Conservation (phyloP, 2,113 vertebrate genomes). For the Tragelaphus buxtoni region DNA sequence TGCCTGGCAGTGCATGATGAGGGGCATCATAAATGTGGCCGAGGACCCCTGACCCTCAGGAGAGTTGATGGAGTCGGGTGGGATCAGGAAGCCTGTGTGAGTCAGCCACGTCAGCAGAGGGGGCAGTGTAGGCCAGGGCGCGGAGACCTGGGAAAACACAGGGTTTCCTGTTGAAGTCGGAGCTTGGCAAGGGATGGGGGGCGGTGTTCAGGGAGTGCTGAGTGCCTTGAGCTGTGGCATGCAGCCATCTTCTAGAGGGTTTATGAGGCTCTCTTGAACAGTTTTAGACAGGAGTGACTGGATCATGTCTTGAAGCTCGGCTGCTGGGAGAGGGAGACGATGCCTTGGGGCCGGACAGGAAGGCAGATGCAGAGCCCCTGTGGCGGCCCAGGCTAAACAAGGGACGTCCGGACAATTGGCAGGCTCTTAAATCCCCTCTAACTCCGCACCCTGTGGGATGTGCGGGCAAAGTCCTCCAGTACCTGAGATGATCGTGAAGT, state of each 20-base stretch:
- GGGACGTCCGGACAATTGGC: accelerated
- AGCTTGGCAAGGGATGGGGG: neutral
- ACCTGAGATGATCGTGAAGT: too few relatives aligned
- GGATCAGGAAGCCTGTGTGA: neutral
- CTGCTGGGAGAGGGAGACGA: neutral
- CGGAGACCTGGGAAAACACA: too few relatives aligned
- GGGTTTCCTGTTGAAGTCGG: neutral
- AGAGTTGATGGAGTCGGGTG: too few relatives aligned
- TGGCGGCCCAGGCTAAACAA: neutral
- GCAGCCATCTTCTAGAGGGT: accelerated
- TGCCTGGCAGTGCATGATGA: neutral
- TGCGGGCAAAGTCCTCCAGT: accelerated
- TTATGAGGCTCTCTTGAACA: neutral
- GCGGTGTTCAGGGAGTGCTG: neutral
- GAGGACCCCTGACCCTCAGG: neutral
- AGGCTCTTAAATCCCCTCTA: neutral
- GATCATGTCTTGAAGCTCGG: too few relatives aligned
- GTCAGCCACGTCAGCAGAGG: neutral
- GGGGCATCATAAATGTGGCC: neutral
- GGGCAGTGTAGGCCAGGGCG: accelerated
- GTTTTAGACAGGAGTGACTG: neutral
- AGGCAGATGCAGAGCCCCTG: neutral
- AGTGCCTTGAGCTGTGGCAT: neutral
- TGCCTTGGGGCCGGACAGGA: neutral
- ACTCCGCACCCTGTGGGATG: neutral